Evolutionary conservation across 2,888 invertebrate species (phyloP), one percentile per base, ranked within the genome.

Genomic region (Trachelus stipa): DNA sequence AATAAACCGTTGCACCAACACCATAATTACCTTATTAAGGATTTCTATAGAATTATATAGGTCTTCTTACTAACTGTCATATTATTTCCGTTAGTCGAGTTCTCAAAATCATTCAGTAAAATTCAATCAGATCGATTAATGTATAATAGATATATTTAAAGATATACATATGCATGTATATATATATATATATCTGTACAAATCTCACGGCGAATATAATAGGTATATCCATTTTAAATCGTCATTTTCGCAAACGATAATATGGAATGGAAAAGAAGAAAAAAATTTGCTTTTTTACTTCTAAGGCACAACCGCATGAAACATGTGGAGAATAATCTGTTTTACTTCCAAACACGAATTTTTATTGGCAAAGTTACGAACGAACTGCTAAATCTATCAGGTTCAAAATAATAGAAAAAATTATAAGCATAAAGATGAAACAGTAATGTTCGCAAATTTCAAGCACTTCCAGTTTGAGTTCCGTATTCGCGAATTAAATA

Each of bases 1-100:
- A 79, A 84, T 83, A 85, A 85, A 84, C 82, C 84, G 83, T 85
- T 87, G 86, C 86, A 89, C 89, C 88, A 87, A 88, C 89, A 90
- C 88, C 89, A 85, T 83, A 82, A 83, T 75, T 82, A 84, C 80
- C 71, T 82, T 81, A 81, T 79, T 79, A 79, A 77, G 73, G 30
- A 78, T 81, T 82, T 81, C 76, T 76, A 74, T 77, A 37, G 73
- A 69, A 74, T 74, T 78, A 81, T 75, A 40, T 75, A 69, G 35
- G n/a, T 75, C n/a, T 34, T 15, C 34, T 75, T 80, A 79, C 77
- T 40, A 79, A 69, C 79, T 9, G 56, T 56, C 56, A 56, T 56
- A 56, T 40, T 40, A 40, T 56, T 56, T 9, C 23, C 56, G 9
- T 9, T 56, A 23, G 23, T 56, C 23, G 56, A 23, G 56, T 23